Evolutionary conservation across 1,140 invertebrate species (phyloP).

Genomic region (Paraescarpia echinospica): DNA sequence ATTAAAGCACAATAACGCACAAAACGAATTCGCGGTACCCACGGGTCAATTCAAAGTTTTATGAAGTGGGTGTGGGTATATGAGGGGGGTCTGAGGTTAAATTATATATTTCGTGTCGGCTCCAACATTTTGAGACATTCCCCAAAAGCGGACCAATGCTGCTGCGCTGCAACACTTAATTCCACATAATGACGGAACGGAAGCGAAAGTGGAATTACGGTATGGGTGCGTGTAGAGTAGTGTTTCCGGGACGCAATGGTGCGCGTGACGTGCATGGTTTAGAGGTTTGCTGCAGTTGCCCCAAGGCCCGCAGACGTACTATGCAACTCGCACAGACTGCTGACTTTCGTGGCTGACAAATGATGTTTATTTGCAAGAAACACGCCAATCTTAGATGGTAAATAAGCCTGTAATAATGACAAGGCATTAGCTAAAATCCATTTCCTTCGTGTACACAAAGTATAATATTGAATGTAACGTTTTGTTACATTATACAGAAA

Average conservation of each 20-base stretch:
- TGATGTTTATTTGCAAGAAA: not conserved
- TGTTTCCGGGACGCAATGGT: not conserved
- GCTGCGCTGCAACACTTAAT: not conserved
- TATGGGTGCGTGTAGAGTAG: not conserved
- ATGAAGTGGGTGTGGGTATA: too few relatives aligned
- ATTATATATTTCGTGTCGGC: too few relatives aligned
- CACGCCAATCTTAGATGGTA: too few relatives aligned
- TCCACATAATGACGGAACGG: not conserved
- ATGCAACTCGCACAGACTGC: not conserved
- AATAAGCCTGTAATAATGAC: too few relatives aligned
- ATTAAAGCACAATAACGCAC: too few relatives aligned
- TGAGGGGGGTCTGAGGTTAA: not conserved
- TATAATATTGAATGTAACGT: too few relatives aligned
- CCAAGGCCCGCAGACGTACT: not conserved
- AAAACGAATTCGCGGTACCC: too few relatives aligned
- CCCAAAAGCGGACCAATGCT: not conserved
- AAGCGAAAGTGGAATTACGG: not conserved
- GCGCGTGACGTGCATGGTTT: not conserved
- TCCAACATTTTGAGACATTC: not conserved
- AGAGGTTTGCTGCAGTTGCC: not conserved
- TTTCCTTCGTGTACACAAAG: too few relatives aligned
- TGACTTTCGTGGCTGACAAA: too few relatives aligned
- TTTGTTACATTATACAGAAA: too few relatives aligned
- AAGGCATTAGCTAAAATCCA: too few relatives aligned
- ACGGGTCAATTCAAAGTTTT: too few relatives aligned